Conservation (phyloP, 2,113 vertebrate genomes). For the Gavialis gangeticus region DNA sequence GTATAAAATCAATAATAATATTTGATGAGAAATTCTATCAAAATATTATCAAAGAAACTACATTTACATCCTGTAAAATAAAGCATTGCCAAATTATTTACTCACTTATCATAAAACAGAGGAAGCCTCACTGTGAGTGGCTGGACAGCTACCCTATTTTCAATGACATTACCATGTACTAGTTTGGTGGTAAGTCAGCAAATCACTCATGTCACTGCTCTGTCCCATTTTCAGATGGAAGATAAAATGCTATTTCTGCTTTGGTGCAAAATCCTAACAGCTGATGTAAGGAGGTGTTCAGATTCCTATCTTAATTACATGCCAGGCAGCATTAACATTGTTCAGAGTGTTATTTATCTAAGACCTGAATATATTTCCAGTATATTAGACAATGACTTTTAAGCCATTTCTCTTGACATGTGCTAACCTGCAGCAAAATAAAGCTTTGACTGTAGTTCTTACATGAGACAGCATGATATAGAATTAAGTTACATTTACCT, state of each 20-base stretch:
- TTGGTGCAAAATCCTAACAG: slow-evolving; percentile 64
- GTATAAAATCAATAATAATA: background rate
- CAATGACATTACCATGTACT: background rate
- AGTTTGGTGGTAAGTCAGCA: slow-evolving; percentile 35
- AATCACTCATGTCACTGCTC: slow-evolving; percentile 43
- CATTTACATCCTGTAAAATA: slow-evolving; percentile 11
- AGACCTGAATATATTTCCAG: slow-evolving; percentile 49
- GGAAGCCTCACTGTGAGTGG: background rate
- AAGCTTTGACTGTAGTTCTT: slow-evolving; percentile 34
- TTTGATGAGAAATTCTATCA: background rate
- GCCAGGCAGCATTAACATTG: slow-evolving; percentile 69
- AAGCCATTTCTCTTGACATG: slow-evolving; percentile 30
- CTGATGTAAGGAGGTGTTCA: slow-evolving; percentile 30
- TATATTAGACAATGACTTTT: slow-evolving; percentile 44
- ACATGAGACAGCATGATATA: background rate
- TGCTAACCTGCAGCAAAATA: slow-evolving; percentile 47
- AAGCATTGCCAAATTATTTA: slow-evolving; percentile 27
- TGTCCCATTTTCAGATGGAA: slow-evolving; percentile 60
- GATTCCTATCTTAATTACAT: slow-evolving; percentile 58
- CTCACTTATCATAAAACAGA: background rate
- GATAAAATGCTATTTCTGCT: slow-evolving; percentile 46
- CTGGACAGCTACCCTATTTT: background rate
- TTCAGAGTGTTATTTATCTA: slow-evolving; percentile 63
- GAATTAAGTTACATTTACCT: slow-evolving; percentile 39
- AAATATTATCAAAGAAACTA: background rate